phyloP scores from a whole-genome alignment of 1,140 invertebrate genomes.

The Zaprionus ornatus region DNA sequence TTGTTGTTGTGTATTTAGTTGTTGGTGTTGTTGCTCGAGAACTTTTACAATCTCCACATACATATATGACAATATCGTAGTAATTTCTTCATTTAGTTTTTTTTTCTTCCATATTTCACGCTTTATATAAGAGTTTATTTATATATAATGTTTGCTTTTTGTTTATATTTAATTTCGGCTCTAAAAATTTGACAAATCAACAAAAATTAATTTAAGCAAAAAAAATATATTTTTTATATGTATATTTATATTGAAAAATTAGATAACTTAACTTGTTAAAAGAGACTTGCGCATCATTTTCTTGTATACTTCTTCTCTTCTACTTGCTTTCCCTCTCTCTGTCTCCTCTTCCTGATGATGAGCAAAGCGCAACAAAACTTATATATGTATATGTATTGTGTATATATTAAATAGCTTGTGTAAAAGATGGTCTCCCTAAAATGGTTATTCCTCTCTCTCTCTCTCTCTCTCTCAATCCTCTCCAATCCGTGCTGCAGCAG shows the following conservation, averaged over 20 bases:
- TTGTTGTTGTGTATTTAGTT: not conserved
- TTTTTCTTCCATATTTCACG: not conserved
- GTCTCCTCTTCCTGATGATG: not conserved
- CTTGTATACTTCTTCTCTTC: not conserved
- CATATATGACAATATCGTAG: not conserved
- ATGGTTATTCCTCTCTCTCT: constrained; percentile 5
- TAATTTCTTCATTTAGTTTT: not conserved
- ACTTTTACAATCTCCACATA: not conserved
- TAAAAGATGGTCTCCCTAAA: constrained; percentile 30
- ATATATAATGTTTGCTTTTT: constrained; percentile 19
- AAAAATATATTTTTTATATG: constrained; percentile 6
- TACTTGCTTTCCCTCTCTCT: not conserved
- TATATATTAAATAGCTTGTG: constrained; percentile 22
- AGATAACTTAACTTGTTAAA: constrained; percentile 24
- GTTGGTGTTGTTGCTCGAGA: constrained; percentile 6
- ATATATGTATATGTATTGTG: constrained; percentile 24
- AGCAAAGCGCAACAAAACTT: constrained; percentile 32
- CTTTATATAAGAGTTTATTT: constrained; percentile 30
- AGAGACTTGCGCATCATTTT: constrained; percentile 14
- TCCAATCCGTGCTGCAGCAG: constrained; percentile 18
- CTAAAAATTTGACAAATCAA: constrained; percentile 38
- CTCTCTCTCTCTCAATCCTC: not conserved
- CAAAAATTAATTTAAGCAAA: constrained; percentile 39
- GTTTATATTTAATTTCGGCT: constrained; percentile 18
- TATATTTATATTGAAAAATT: constrained; percentile 5